Evolutionary conservation across 2,113 vertebrate genomes (phyloP).

Genomic region (Oreocharis arfaki): DNA sequence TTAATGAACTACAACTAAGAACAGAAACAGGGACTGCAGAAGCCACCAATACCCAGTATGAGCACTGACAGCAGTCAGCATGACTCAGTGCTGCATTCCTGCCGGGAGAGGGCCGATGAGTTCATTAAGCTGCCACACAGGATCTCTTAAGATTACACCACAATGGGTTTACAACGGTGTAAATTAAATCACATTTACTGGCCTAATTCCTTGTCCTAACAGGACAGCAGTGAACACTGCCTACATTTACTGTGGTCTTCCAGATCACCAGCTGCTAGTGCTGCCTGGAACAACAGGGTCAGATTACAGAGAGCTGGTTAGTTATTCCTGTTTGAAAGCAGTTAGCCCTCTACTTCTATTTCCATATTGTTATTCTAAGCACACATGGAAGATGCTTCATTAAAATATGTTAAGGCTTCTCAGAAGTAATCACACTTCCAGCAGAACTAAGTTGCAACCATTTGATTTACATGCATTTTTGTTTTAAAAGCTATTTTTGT

Average conservation of each 20-base stretch:
- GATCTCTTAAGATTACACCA: not conserved
- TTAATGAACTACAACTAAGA: not conserved
- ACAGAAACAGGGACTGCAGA: not conserved
- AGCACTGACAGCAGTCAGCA: not conserved
- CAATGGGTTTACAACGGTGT: not conserved
- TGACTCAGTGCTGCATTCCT: not conserved
- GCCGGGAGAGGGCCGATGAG: not conserved
- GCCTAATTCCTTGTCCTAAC: not conserved
- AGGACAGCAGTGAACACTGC: not conserved
- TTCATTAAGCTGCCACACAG: not conserved
- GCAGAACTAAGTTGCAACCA: not conserved
- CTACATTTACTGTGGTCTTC: not conserved
- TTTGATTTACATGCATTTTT: not conserved
- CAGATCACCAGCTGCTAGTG: not conserved
- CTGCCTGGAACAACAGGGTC: not conserved
- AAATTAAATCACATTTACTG: slow-evolving; percentile 5
- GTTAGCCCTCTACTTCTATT: not conserved
- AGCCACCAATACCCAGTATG: not conserved
- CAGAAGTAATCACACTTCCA: not conserved
- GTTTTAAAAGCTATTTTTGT: not conserved
- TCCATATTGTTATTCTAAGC: not conserved
- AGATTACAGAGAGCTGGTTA: not conserved
- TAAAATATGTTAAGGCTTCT: not conserved
- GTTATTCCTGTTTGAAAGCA: not conserved
- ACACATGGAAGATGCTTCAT: not conserved